A percentile compares a stretch with the other conserved stretches of the same genome.
These are phyloP conservation scores for Corvus hawaiiensis DNA, from an alignment of 2,113 vertebrate genomes.

Conservation along the genomic window DNA sequence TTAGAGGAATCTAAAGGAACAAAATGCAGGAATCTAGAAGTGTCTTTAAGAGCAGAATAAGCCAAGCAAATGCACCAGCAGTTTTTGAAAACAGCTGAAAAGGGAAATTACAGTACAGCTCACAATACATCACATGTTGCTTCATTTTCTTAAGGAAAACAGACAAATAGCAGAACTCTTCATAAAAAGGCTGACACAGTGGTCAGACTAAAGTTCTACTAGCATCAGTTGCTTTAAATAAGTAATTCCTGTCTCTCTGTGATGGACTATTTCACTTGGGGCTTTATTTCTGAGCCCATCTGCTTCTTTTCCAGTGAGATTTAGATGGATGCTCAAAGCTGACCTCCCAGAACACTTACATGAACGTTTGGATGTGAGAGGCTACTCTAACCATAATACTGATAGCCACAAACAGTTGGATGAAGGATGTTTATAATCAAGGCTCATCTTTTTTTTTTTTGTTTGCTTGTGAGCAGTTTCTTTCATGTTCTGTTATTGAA, in stretches of 20 bases:
- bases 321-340: neutral
- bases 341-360: neutral
- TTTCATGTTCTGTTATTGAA: slow-evolving; percentile 45
- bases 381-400: neutral
- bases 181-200: neutral
- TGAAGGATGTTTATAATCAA: slow-evolving; percentile 15
- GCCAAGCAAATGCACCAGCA: neutral
- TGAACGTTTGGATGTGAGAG: neutral
- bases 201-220: neutral
- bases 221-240: neutral
- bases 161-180: neutral
- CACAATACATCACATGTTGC: neutral
- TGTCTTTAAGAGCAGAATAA: neutral
- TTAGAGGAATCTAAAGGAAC: neutral
- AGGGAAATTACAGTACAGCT: neutral
- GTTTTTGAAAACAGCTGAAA: neutral
- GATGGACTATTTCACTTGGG: neutral
- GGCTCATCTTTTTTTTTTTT: neutral
- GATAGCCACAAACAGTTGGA: neutral
- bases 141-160: neutral
- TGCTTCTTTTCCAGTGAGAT: neutral
- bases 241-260: neutral
- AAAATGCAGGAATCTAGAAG: neutral
- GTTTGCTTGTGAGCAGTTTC: slow-evolving; percentile 25
- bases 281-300: neutral